Evolutionary conservation across 2,113 vertebrate species (phyloP), one percentile per base, ranked within the genome.

Genomic region (Sterna hirundo): DNA sequence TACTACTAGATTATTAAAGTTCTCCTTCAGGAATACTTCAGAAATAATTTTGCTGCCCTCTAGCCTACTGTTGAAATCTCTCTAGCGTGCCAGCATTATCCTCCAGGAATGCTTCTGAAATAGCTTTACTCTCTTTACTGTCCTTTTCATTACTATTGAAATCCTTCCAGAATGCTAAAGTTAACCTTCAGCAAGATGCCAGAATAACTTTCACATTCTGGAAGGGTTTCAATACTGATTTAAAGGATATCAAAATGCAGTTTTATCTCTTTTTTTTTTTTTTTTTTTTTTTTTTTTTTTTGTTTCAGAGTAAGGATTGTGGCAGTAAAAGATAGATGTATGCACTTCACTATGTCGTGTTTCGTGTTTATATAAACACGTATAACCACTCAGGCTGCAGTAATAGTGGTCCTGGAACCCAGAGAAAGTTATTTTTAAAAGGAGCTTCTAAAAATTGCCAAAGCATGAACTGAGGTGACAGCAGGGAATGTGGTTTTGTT

Each of bases 1-100:
- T 98, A 96, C 83, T 97, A 84, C 96, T 96, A 66, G 77, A 97
- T 96, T 97, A 97, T 97, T 96, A 96, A 97, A 98, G 71, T 92
- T 95, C 92, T 97, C 98, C 96, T 94, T 86, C 88, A 97, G 97
- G 97, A 97, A 97, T 96, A 97, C 96, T 96, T 96, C 74, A 92
- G 97, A 93, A 97, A 96, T 97, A 94, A 97, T 97, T 97, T 90
- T 97, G 96, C 97, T 96, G 97, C 97, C 97, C 96, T 98, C 96
- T 96, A 97, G 96, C 96, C 42, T 66, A 87, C 94, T 77, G 84
- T 46, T 81, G 96, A 96, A 97, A 94, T 93, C 94, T 97, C 91
- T 90, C 86, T n/a, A 89, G 95, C 96, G 91, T 8, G 57, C 94
- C 60, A 90, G 94, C 77, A 84, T 90, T 98, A 91, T 95, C 94